Base-by-base conservation (phyloP, 2,113 vertebrate genomes). In the Paedocypris sp. region DNA sequence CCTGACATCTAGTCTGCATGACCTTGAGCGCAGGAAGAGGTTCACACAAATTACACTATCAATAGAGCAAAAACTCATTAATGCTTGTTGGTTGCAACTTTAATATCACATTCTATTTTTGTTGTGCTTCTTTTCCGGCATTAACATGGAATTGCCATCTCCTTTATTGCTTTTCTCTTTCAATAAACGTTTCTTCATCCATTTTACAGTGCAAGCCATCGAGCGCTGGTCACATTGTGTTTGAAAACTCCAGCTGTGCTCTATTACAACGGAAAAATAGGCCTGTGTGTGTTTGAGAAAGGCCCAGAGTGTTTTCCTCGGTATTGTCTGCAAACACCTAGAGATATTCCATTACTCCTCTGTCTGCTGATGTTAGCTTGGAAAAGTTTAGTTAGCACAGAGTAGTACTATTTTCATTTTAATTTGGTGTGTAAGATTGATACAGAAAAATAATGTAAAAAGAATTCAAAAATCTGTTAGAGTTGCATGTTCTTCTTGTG, bases 261-360 rank as follows among this genome's bases (percentile, higher is more conserved):
- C 52, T 23, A 41, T 56, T 56, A 56, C 22, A 56, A 26, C 36
- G 6, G 15, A 56, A 41, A 28, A 41, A 56, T 56, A 28, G 36
- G 43, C 23, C 28, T 33, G 41, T 43, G 33, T 46, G 56, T 59
- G 18, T 46, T 43, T 15, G 10, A 59, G 36, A 35, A 48, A 22
- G 25, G 41, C 38, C n/a, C n/a, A 35, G 48, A 50, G 45, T 45
- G 48, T 71, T 51, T 58, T 33, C 57, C 16, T 68, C 15, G 28
- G 48, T 16, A 53, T 53, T 53, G 52, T 38, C 33, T n/a, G 69
- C 48, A 47, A 47, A 49, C 31, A 18, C 42, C 56, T 47, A 2
- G 25, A 47, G 39, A 42, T 47, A 56, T 62, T 33, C 28, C 48
- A 62, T 51, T 56, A 23, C 19, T 22, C 42, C 57, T 22, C 43